Evolutionary conservation across 2,888 invertebrate genomes (phyloP).

Genomic region (Ctenicera cuprea): DNA sequence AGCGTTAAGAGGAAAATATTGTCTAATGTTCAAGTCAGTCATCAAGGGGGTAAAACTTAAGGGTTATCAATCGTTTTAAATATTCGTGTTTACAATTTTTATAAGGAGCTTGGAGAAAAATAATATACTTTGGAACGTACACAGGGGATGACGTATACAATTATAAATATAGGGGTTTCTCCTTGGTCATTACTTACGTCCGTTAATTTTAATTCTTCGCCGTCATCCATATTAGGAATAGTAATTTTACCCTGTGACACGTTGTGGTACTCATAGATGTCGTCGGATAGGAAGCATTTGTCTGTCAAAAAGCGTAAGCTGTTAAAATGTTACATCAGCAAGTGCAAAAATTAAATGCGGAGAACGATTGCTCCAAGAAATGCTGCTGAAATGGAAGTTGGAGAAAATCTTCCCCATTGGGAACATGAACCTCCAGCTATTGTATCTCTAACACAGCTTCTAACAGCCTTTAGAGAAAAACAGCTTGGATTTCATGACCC

Average conservation of each 20-base stretch:
- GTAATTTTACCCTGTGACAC: constrained; percentile 97
- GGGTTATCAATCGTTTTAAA: too few species aligned
- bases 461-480: too few species aligned
- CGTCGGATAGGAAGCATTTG: constrained; percentile 86
- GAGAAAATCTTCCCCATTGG: background rate
- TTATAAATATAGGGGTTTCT: background rate
- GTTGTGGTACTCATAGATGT: constrained; percentile 95
- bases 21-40: constrained; percentile 12
- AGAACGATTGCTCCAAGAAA: background rate
- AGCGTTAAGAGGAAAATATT: constrained; percentile 21
- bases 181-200: constrained; percentile 85
- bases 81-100: background rate
- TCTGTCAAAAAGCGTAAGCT: constrained; percentile 76
- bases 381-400: background rate
- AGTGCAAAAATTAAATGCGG: background rate
- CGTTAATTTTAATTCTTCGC: constrained; percentile 91
- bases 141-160: background rate
- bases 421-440: too few species aligned
- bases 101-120: background rate
- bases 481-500: too few species aligned
- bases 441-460: too few species aligned
- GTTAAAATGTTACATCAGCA: constrained; percentile 61
- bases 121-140: background rate
- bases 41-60: background rate
- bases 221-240: constrained; percentile 96